Percentiles rank a stretch among this genome's conserved stretches.
Evolutionary conservation across 2,888 invertebrate species (phyloP).

Genomic region (Drosophila macrothrix): DNA sequence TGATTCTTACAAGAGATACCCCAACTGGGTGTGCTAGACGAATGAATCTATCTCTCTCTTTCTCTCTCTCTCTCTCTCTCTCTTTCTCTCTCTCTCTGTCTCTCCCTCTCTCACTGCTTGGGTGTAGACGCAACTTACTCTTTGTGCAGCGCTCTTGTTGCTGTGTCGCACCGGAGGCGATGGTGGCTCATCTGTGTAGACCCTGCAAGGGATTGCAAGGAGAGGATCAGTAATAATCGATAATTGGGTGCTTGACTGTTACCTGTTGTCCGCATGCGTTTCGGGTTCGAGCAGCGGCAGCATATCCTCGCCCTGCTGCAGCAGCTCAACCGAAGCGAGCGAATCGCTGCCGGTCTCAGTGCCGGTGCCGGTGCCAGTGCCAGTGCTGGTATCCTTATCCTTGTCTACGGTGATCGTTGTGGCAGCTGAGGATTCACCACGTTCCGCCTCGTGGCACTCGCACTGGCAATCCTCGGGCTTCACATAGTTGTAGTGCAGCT

Average conservation of each 20-base stretch:
- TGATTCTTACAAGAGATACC: background rate
- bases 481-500: conserved; percentile 90
- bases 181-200: conserved; percentile 81
- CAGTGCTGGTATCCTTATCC: conserved; percentile 57
- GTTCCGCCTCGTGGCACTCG: conserved; percentile 91
- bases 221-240: background rate
- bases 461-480: conserved; percentile 95
- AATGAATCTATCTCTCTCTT: background rate
- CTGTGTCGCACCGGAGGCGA: conserved; percentile 71
- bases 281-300: conserved; percentile 86
- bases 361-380: conserved; percentile 53
- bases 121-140: conserved; percentile 55
- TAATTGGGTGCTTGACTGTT: conserved; percentile 6
- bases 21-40: background rate
- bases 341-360: conserved; percentile 72
- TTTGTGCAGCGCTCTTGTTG: conserved; percentile 39
- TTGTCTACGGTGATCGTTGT: conserved; percentile 28
- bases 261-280: conserved; percentile 82
- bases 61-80: background rate
- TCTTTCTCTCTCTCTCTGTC: no score
- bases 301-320: conserved; percentile 86
- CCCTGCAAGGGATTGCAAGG: conserved; percentile 81
- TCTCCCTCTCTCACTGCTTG: background rate
- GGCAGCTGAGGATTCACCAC: conserved; percentile 69
- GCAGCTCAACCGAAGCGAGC: conserved; percentile 80